Evolutionary conservation across 2,888 invertebrate species (phyloP), one percentile per base, ranked within the genome.

Genomic region (Drosophila incognita): DNA sequence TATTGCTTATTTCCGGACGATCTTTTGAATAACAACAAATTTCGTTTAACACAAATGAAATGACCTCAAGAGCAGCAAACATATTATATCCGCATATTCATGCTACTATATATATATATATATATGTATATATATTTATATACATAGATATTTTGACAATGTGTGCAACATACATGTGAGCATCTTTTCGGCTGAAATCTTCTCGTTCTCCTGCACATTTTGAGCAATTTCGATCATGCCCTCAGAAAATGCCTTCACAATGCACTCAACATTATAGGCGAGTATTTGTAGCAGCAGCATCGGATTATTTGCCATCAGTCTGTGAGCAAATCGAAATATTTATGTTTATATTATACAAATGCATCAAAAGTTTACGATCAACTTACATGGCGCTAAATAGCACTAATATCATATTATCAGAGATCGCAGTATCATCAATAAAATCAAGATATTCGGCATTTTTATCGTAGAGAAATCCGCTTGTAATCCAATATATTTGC

Each of bases 201-300:
- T 94, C 93, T 87, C 94, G 73, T 87, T 91, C 69, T 90, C 90
- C 31, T 89, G 90, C 69, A 90, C 89, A 60, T 86, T 89, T 68
- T 89, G 85, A 58, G 91, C 91, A 73, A 92, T 94, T 91, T 93
- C 92, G 36, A 91, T 87, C 79, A 93, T 89, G 51, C 93, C 93
- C 79, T 92, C 92, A 53, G 92, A 91, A 79, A 95, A 96, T 75
- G 95, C 94, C 78, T 95, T 94, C 48, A 96, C 95, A 92, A 95
- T 94, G 90, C 95, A 95, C 86, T 95, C 94, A 21, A 95, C 94
- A 91, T 95, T 95, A 79, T 94, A 94, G 87, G 95, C 95, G 81
- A 96, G 93, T 85, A 95, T 94, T 92, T 95, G 94, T 87, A 95
- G 95, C 74, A 96, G 92, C 83, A 95, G 95, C 90, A 95, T 95